These are phyloP conservation scores for Sebastes cheni DNA, from an alignment of 2,797 vertebrate species.

Conservation along the genomic window DNA sequence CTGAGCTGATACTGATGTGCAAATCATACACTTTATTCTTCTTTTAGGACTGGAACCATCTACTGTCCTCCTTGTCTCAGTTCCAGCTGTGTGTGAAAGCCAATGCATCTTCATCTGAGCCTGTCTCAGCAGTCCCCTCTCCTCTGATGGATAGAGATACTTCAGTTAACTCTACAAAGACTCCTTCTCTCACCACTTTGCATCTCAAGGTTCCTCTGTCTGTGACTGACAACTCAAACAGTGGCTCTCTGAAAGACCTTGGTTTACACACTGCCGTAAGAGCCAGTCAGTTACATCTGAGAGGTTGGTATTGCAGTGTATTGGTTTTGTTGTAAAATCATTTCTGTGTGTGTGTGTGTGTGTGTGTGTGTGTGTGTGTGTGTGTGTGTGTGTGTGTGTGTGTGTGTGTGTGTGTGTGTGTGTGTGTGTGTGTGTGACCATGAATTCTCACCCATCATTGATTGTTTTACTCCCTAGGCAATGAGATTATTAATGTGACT, in stretches of 20 bases:
- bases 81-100: slow-evolving; percentile 72
- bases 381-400: background rate
- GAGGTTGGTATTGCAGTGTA: slow-evolving; percentile 64
- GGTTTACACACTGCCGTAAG: slow-evolving; percentile 57
- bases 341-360: background rate
- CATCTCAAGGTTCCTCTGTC: slow-evolving; percentile 72
- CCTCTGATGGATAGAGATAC: slow-evolving; percentile 3
- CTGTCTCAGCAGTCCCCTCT: slow-evolving; percentile 18
- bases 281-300: slow-evolving; percentile 75
- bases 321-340: background rate
- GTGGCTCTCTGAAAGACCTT: slow-evolving; percentile 38
- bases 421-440: background rate
- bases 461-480: slow-evolving; percentile 43
- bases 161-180: slow-evolving; percentile 22
- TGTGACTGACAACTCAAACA: slow-evolving; percentile 34
- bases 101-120: slow-evolving; percentile 48
- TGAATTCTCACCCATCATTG: background rate
- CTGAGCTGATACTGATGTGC: background rate
- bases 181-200: slow-evolving; percentile 36
- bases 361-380: background rate
- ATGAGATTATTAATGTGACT: slow-evolving; percentile 59
- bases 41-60: slow-evolving; percentile 82
- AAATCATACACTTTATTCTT: slow-evolving; percentile 1
- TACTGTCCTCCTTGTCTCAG: slow-evolving; percentile 76
- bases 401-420: background rate